These are phyloP conservation scores for Pheosia gnoma DNA, from an alignment of 2,888 invertebrate species.

Conservation along the genomic window DNA sequence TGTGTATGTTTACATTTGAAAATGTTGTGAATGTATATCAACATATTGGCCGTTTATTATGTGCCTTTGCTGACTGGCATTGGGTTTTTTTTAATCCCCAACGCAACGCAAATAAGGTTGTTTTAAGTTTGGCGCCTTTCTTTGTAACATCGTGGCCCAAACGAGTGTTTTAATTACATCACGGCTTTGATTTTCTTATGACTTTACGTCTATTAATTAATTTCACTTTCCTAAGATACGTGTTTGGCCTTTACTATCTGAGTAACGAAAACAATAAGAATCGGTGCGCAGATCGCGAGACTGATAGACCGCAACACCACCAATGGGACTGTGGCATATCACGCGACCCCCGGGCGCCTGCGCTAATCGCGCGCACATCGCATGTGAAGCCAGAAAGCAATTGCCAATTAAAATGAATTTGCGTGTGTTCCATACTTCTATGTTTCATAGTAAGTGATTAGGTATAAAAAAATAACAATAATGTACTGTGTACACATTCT, in stretches of 20 bases:
- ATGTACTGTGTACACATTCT: no score
- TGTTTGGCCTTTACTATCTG: slow-evolving; percentile 19
- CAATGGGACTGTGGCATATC: slow-evolving; percentile 33
- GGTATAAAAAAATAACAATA: no score
- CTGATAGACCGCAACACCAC: slow-evolving; percentile 41
- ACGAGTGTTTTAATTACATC: no score
- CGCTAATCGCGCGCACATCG: slow-evolving; percentile 32
- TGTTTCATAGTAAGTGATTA: background rate
- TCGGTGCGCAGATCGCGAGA: slow-evolving; percentile 48
- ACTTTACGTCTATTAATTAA: background rate
- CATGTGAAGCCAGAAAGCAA: background rate
- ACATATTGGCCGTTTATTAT: no score
- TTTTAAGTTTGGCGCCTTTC: no score
- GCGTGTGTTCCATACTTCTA: background rate
- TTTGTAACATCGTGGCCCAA: no score
- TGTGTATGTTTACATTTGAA: background rate
- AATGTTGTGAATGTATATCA: background rate
- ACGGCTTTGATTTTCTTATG: no score
- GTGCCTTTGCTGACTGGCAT: no score
- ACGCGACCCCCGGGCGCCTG: slow-evolving; percentile 42
- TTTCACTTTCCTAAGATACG: background rate
- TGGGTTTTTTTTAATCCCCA: no score
- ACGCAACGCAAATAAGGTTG: no score
- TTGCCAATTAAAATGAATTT: slow-evolving; percentile 32
- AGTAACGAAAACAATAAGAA: slow-evolving; percentile 57